Percentiles rank a stretch among this genome's conserved stretches.
Conservation (phyloP, 2,797 vertebrate species). For the Enoplosus armatus region DNA sequence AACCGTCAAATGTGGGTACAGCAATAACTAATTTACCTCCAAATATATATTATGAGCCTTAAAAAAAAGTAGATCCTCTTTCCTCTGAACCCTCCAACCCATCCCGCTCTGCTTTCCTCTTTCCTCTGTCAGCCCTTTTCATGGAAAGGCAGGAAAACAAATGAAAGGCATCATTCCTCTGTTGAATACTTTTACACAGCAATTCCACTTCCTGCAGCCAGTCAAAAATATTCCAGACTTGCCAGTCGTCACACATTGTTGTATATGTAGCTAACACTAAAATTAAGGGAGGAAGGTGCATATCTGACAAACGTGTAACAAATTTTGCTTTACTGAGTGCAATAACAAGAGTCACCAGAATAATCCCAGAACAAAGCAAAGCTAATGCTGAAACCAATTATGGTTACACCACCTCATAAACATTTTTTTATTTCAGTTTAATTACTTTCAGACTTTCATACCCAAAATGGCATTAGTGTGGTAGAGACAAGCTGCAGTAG, state of each 20-base stretch:
- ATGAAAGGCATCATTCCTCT: conserved; percentile 32
- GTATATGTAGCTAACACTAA: neutral
- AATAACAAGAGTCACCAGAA: neutral
- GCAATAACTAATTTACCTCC: neutral
- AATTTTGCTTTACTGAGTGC: neutral
- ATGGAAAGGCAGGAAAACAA: conserved; percentile 40
- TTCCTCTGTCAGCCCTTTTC: conserved; percentile 40
- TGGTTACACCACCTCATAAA: neutral
- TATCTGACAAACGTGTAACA: neutral
- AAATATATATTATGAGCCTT: conserved; percentile 14
- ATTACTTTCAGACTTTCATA: neutral
- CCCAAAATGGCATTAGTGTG: neutral
- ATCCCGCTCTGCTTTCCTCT: conserved; percentile 16
- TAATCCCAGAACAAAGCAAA: neutral
- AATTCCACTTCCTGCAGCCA: conserved; percentile 36
- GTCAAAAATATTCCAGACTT: conserved; percentile 16
- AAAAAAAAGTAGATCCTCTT: conserved; percentile 7
- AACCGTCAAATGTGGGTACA: neutral
- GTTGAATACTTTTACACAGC: conserved; percentile 33
- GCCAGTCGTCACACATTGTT: neutral
- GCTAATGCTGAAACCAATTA: neutral
- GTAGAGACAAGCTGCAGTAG: neutral
- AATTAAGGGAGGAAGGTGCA: neutral
- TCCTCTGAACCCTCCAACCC: conserved; percentile 39
- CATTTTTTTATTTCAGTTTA: neutral